Evolutionary conservation across 1,140 invertebrate species (phyloP).

Genomic region (Zaprionus gabonicus): DNA sequence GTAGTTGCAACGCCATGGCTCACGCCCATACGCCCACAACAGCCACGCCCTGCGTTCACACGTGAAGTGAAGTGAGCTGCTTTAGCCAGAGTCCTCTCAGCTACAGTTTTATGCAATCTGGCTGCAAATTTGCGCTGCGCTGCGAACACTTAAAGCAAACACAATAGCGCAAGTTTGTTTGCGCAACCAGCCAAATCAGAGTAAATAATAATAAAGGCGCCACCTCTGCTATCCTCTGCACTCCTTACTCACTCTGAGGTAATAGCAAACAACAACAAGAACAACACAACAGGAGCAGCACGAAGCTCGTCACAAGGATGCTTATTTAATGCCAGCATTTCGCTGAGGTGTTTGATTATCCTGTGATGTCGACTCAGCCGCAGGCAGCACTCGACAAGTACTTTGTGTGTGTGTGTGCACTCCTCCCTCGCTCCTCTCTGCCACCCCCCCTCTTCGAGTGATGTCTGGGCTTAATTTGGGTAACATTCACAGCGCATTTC

Average conservation of each 20-base stretch:
- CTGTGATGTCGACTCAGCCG: constrained; percentile 27
- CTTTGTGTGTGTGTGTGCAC: constrained; percentile 11
- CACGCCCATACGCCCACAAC: constrained; percentile 7
- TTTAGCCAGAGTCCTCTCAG: constrained; percentile 3
- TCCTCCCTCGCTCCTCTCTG: background rate
- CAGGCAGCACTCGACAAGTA: constrained; percentile 34
- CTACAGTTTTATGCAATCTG: constrained; percentile 34
- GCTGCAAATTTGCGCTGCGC: constrained; percentile 36
- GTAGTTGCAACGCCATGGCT: background rate
- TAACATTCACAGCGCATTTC: constrained; percentile 47
- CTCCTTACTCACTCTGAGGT: background rate
- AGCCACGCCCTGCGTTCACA: background rate
- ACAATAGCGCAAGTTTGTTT: constrained; percentile 64
- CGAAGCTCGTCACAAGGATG: constrained; percentile 1
- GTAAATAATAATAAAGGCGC: constrained; percentile 73
- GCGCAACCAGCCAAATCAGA: constrained; percentile 68
- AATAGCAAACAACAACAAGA: constrained; percentile 22
- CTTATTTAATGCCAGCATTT: constrained; percentile 43
- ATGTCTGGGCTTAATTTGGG: constrained; percentile 38
- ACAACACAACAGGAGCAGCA: background rate
- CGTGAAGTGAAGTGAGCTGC: constrained; percentile 23
- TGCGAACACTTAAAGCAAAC: constrained; percentile 53
- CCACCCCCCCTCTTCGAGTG: background rate
- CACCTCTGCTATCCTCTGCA: background rate
- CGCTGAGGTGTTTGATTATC: constrained; percentile 46